Evolutionary conservation across 2,113 vertebrate genomes (phyloP).

Genomic region (Burhinus oedicnemus): DNA sequence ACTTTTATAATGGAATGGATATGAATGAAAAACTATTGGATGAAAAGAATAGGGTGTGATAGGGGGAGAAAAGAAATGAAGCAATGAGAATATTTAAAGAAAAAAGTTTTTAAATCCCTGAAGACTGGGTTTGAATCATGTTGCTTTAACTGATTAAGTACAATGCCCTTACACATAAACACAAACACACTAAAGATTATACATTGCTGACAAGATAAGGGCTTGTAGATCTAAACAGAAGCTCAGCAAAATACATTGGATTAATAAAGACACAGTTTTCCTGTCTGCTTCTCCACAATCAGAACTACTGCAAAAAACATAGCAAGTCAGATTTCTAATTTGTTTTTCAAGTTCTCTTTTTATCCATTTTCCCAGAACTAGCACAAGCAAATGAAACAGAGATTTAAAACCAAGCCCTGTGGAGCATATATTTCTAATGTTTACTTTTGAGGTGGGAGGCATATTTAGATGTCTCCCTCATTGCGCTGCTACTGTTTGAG

Average conservation of each 20-base stretch:
- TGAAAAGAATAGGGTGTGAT: background rate
- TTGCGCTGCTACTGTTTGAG: background rate
- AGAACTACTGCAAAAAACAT: background rate
- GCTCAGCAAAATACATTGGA: background rate
- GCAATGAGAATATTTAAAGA: background rate
- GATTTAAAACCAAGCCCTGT: background rate
- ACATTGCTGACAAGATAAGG: background rate
- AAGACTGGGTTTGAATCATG: background rate
- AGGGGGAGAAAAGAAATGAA: fast-evolving
- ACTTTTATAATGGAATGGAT: background rate
- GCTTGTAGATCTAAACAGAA: background rate
- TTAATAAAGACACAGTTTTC: background rate
- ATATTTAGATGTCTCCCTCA: background rate
- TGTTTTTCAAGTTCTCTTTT: background rate
- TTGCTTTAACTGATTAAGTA: background rate
- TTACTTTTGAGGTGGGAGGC: background rate
- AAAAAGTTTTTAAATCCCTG: background rate
- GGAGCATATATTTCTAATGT: background rate
- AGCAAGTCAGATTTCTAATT: background rate
- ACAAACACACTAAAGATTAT: background rate
- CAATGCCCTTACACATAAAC: background rate
- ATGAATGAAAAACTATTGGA: background rate
- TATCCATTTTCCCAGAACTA: background rate
- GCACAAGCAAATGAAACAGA: background rate
- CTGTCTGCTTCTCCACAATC: background rate